Evolutionary conservation across 2,113 vertebrate genomes (phyloP).

Genomic region (Sclerurus mexicanus): DNA sequence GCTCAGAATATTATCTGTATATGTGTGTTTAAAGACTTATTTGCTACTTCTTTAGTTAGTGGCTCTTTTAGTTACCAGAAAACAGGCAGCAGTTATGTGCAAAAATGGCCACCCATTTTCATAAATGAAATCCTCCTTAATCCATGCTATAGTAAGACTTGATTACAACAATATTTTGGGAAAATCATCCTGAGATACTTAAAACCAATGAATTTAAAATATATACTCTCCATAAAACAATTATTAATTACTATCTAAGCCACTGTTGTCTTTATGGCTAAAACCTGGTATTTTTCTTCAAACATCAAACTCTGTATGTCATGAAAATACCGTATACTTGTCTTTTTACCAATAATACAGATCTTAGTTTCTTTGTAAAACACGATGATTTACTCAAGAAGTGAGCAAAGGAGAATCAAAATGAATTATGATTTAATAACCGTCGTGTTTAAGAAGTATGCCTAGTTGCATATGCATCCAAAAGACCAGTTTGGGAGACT

Average conservation of each 20-base stretch:
- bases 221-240: not conserved
- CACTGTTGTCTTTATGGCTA: not conserved
- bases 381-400: not conserved
- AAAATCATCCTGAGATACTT: not conserved
- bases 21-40: not conserved
- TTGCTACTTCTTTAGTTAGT: not conserved
- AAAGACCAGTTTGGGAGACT: constrained; percentile 25
- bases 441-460: not conserved
- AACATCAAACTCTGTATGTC: not conserved
- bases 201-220: not conserved
- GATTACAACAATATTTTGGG: not conserved
- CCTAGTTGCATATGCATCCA: not conserved
- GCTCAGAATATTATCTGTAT: not conserved
- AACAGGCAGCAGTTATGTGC: not conserved
- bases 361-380: not conserved
- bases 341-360: not conserved
- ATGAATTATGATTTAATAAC: constrained; percentile 24
- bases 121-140: not conserved
- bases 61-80: not conserved
- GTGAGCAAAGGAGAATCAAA: not conserved
- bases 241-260: not conserved
- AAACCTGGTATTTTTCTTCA: not conserved
- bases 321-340: not conserved
- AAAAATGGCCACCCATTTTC: not conserved
- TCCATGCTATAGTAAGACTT: not conserved